Conservation (phyloP, 2,888 invertebrate genomes). For the Meghimatium bilineatum region DNA sequence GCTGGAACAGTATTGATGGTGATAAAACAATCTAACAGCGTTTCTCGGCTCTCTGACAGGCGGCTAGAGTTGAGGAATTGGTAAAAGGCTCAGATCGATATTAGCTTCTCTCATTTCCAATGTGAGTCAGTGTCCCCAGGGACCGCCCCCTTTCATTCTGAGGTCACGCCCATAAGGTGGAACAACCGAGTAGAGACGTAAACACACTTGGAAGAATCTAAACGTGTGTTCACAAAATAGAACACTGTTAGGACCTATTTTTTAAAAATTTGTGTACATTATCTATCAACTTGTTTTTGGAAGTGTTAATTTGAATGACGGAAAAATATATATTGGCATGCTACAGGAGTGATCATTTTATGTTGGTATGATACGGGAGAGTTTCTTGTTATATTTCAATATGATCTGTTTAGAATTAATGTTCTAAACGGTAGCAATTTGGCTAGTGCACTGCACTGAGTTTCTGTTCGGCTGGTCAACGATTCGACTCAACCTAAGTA, state of each 20-base stretch:
- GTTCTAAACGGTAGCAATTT: too few species aligned
- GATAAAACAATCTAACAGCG: constrained; percentile 43
- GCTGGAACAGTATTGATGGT: constrained; percentile 29
- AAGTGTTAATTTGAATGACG: not conserved
- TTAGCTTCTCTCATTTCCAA: constrained; percentile 38
- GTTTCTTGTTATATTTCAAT: too few species aligned
- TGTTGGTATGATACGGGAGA: too few species aligned
- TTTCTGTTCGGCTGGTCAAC: too few species aligned
- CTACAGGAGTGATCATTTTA: too few species aligned
- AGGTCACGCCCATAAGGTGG: constrained; percentile 49
- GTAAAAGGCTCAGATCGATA: constrained; percentile 45
- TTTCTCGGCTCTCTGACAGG: constrained; percentile 30
- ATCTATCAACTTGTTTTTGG: not conserved
- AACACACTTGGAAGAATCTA: constrained; percentile 31
- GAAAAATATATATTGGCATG: not conserved
- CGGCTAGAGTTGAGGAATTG: constrained; percentile 48
- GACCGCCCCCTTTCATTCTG: constrained; percentile 43
- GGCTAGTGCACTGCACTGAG: too few species aligned
- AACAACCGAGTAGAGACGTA: constrained; percentile 37
- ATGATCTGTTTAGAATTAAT: too few species aligned
- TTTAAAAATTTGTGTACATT: not conserved
- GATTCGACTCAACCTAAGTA: too few species aligned
- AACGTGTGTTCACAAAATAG: constrained; percentile 21
- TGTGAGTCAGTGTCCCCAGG: constrained; percentile 48
- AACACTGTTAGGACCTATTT: too few species aligned